A percentile compares a stretch with the other conserved stretches of the same genome.
Evolutionary conservation across 2,113 vertebrate species (phyloP).

Genomic region (Myiozetetes cayanensis): DNA sequence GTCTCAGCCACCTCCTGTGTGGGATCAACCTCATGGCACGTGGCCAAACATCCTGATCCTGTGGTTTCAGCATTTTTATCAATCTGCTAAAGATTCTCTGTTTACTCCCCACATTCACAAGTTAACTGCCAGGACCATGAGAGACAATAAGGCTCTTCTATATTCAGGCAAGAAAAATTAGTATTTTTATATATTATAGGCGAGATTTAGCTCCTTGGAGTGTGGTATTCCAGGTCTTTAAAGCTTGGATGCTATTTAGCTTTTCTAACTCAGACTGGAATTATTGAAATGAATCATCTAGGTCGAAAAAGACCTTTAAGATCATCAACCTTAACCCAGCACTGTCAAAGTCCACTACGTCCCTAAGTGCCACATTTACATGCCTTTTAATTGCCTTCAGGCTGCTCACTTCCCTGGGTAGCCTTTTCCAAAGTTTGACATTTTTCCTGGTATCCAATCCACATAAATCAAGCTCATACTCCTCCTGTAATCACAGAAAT

Average conservation of each 20-base stretch:
- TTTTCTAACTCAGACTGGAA: background rate
- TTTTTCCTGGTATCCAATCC: background rate
- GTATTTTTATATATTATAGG: background rate
- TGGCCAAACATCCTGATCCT: background rate
- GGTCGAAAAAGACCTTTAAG: background rate
- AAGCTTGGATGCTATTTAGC: background rate
- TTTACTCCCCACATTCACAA: background rate
- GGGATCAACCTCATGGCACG: background rate
- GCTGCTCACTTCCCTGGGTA: background rate
- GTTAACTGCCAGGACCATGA: background rate
- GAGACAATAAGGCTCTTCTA: accelerated
- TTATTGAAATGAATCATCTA: background rate
- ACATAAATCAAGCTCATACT: background rate
- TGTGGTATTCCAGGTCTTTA: background rate
- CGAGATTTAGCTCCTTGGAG: background rate
- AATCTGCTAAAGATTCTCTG: accelerated
- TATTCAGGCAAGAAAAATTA: background rate
- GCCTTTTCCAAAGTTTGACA: background rate
- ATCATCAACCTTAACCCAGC: background rate
- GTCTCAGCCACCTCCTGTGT: background rate
- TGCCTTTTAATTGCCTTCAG: background rate
- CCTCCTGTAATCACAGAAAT: background rate
- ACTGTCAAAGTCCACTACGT: background rate
- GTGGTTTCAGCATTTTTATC: background rate
- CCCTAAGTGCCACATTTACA: background rate